These are phyloP conservation scores for Lucilia sericata DNA, from an alignment of 1,140 invertebrate species.

Conservation along the genomic window DNA sequence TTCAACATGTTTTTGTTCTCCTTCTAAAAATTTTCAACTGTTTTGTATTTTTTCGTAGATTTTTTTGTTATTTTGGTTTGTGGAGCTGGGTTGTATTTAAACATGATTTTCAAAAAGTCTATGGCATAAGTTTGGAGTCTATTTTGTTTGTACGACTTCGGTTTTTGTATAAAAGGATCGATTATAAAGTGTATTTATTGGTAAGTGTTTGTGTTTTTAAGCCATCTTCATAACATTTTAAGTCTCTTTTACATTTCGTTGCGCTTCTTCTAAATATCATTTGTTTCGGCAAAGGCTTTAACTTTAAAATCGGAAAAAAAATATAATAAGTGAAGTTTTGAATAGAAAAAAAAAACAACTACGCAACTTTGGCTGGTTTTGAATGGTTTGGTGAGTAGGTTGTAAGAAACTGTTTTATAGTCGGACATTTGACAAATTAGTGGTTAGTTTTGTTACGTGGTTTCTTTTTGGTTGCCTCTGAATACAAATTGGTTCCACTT, in stretches of 20 bases:
- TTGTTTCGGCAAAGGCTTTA: not conserved
- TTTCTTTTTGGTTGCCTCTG: not conserved
- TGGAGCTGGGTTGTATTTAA: no score
- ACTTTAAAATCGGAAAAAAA: not conserved
- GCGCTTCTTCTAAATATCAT: not conserved
- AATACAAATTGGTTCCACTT: slow-evolving; percentile 33
- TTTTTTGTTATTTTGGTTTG: no score
- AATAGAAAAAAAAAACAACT: not conserved
- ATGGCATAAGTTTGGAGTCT: not conserved
- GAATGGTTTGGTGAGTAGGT: not conserved
- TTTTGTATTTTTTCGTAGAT: not conserved
- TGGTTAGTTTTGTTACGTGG: slow-evolving; percentile 2
- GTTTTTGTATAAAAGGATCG: slow-evolving; percentile 21
- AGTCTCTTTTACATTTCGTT: not conserved
- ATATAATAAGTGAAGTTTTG: not conserved
- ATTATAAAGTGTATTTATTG: not conserved
- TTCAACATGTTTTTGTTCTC: not conserved
- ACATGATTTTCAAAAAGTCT: not conserved
- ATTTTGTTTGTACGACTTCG: not conserved
- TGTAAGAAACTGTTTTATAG: not conserved
- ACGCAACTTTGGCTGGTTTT: not conserved
- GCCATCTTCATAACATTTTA: not conserved
- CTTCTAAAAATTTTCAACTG: not conserved
- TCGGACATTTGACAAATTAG: slow-evolving; percentile 44
- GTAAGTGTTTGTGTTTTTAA: not conserved